Conservation (phyloP, 2,888 invertebrate species). For the Pyrrhia umbra region DNA sequence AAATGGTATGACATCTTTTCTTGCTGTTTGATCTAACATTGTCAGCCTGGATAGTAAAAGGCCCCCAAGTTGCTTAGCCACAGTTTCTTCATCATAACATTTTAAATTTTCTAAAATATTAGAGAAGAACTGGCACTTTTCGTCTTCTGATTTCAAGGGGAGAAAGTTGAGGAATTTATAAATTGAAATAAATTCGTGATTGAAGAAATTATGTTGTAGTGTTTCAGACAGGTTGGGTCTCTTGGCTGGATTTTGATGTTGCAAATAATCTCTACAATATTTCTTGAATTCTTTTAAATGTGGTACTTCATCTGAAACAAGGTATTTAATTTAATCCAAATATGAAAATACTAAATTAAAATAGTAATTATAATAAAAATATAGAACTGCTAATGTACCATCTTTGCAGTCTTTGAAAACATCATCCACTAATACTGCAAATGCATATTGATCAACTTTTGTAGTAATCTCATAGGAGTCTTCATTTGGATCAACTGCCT, state of each 20-base stretch:
- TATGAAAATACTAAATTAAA: neutral
- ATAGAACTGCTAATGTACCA: slow-evolving; percentile 77
- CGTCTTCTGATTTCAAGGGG: slow-evolving; percentile 94
- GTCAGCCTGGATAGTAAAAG: slow-evolving; percentile 96
- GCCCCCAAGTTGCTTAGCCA: slow-evolving; percentile 95
- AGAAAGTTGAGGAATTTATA: slow-evolving; percentile 95
- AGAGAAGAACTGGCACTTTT: slow-evolving; percentile 95
- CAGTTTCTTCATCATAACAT: slow-evolving; percentile 94
- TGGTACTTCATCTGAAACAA: slow-evolving; percentile 91
- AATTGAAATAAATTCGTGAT: slow-evolving; percentile 95
- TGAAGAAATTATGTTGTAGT: slow-evolving; percentile 94
- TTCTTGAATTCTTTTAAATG: slow-evolving; percentile 92
- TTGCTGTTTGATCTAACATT: slow-evolving; percentile 95
- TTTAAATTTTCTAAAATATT: slow-evolving; percentile 92
- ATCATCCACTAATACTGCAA: slow-evolving; percentile 94
- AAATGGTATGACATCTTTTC: slow-evolving; percentile 92
- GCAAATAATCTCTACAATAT: slow-evolving; percentile 92
- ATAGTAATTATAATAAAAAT: slow-evolving; percentile 1
- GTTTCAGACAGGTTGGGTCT: slow-evolving; percentile 93
- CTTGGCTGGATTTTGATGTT: slow-evolving; percentile 91
- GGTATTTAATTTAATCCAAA: slow-evolving; percentile 6
- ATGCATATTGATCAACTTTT: slow-evolving; percentile 94
- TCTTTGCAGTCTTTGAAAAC: slow-evolving; percentile 91
- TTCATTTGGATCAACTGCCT: slow-evolving; percentile 93
- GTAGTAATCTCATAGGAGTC: slow-evolving; percentile 89